These are phyloP conservation scores for Acromyrmex echinatior DNA, from an alignment of 1,140 invertebrate genomes.

Conservation along the genomic window DNA sequence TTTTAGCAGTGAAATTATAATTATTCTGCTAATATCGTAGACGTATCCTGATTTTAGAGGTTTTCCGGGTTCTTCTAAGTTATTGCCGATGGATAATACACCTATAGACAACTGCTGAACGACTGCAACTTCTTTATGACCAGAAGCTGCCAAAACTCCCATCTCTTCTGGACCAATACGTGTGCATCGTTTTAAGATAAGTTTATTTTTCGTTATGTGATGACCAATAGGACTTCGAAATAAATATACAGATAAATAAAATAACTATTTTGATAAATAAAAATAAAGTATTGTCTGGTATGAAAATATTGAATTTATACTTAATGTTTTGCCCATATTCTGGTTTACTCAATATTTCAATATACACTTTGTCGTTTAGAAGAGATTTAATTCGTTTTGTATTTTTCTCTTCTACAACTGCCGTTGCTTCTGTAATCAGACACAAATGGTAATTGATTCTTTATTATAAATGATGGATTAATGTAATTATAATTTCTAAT, in stretches of 20 bases:
- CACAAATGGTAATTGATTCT: not conserved
- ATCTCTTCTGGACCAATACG: conserved; percentile 91
- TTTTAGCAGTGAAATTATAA: too few species aligned
- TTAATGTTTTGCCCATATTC: conserved; percentile 93
- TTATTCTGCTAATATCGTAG: too few species aligned
- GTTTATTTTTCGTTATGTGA: conserved; percentile 90
- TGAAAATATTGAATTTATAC: conserved; percentile 80
- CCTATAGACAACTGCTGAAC: conserved; percentile 89
- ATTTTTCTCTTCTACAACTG: conserved; percentile 94
- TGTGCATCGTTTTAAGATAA: conserved; percentile 87
- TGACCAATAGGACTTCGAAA: conserved; percentile 91
- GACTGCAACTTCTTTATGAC: conserved; percentile 88
- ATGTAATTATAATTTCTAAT: not conserved
- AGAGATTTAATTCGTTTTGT: conserved; percentile 86
- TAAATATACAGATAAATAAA: conserved; percentile 48
- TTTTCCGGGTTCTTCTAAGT: too few species aligned
- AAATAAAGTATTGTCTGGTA: conserved; percentile 2
- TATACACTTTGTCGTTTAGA: conserved; percentile 88
- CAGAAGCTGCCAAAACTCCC: conserved; percentile 93
- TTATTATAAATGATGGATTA: not conserved
- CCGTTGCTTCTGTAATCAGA: conserved; percentile 79
- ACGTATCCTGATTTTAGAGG: too few species aligned
- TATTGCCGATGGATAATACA: conserved; percentile 87
- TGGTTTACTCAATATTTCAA: conserved; percentile 90
- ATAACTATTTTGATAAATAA: not conserved